These are phyloP conservation scores for Erythrolamprus reginae DNA, from an alignment of 2,113 vertebrate species.

Conservation along the genomic window DNA sequence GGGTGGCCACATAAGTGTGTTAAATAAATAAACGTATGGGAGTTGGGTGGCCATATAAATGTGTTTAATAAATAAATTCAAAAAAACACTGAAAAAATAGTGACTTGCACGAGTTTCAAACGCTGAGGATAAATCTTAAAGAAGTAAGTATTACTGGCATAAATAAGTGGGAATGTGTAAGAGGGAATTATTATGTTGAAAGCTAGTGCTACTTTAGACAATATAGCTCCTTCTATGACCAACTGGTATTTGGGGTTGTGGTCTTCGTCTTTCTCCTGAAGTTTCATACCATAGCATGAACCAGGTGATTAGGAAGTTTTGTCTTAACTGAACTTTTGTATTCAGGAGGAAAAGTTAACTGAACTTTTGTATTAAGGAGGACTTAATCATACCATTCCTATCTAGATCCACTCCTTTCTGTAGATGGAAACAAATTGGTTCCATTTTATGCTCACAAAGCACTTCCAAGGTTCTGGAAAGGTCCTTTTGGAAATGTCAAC, in stretches of 20 bases:
- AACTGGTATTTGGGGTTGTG: background rate
- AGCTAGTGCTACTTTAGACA: background rate
- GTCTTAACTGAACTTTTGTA: background rate
- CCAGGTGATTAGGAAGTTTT: background rate
- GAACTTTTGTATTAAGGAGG: background rate
- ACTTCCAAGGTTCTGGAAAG: background rate
- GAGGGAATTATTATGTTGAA: background rate
- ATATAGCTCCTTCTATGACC: background rate
- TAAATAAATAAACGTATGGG: background rate
- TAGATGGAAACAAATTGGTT: background rate
- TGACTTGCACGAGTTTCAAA: background rate
- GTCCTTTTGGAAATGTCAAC: background rate
- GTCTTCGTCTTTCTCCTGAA: background rate
- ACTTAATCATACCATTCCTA: background rate
- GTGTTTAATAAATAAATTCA: background rate
- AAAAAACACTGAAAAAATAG: slow-evolving; percentile 3
- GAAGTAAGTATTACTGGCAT: background rate
- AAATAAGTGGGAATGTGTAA: too few relatives aligned
- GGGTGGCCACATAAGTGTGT: background rate
- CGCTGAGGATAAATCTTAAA: background rate
- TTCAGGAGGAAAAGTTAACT: too few relatives aligned
- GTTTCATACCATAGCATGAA: background rate
- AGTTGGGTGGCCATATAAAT: background rate
- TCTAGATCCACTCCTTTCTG: background rate
- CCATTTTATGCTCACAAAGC: background rate